Base-by-base conservation (phyloP, 1,140 invertebrate species). In the Drosophila nigrodunni region DNA sequence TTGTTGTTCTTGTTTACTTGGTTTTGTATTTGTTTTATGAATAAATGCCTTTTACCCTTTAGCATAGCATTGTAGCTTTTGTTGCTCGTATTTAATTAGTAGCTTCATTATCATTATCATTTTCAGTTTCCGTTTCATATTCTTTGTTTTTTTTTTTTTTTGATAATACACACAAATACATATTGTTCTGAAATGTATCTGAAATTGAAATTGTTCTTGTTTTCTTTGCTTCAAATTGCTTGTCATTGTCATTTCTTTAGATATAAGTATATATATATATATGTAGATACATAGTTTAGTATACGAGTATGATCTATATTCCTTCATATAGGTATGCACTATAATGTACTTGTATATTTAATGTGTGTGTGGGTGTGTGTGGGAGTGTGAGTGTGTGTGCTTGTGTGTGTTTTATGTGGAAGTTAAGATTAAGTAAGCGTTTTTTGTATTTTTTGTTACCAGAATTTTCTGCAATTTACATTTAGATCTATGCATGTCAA, bases 21-120 rank as follows among this genome's bases (percentile, higher is more conserved):
- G 15, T n/a, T 52, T 64, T 52, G 15, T 60, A 35, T 62, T 70
- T 52, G 58, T 52, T 62, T 21, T 68, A 80, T 89, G 83, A 87
- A 61, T 89, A 89, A 89, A 89, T 89, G 85, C 85, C 81, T 68
- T 89, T 89, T 89, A 89, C 85, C 85, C 85, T 89, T 89, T 85
- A 89, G 85, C 80, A 80, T 88, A 85, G 78, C 77, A 78, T 80
- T 73, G 47, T 78, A 88, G 85, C 80, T 73, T 74, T 71, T 78
- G 62, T 68, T 72, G 77, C 74, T 57, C 55, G 37, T 82, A 62
- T 65, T 80, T 65, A 70, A 66, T 39, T 47, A 74, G 49, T 69
- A 61, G 65, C 64, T 47, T 80, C 57, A 44, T 69, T 73, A 47
- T 70, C 47, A 46, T 67, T 77, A 41, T 78, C 49, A 70, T 83